Percentiles rank a stretch among this genome's conserved stretches.
These are phyloP conservation scores for Pseudopleuronectes americanus DNA, from an alignment of 2,797 vertebrate genomes.

Conservation along the genomic window DNA sequence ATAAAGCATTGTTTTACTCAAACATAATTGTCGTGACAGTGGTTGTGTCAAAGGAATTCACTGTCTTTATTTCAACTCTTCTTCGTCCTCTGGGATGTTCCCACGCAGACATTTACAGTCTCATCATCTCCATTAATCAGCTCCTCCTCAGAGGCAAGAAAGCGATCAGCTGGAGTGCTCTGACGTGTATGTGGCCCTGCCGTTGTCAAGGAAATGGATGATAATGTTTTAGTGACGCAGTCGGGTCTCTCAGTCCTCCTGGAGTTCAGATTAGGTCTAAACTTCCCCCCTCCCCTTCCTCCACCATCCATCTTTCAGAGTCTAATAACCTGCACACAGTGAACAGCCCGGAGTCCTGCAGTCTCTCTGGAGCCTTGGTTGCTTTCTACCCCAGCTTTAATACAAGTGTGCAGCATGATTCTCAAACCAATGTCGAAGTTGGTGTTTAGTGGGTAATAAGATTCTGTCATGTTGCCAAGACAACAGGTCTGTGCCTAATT, in stretches of 20 bases:
- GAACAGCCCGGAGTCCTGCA: slow-evolving; percentile 14
- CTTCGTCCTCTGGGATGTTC: neutral
- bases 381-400: neutral
- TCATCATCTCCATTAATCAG: slow-evolving; percentile 12
- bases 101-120: neutral
- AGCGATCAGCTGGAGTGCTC: slow-evolving; percentile 31
- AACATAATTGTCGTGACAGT: fast-evolving
- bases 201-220: slow-evolving; percentile 65
- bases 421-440: neutral
- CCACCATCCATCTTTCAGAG: slow-evolving; percentile 34
- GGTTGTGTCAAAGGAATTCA: neutral
- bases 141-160: slow-evolving; percentile 7
- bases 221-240: slow-evolving; percentile 51
- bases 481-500: neutral
- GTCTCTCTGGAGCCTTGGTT: slow-evolving; percentile 13
- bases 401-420: neutral
- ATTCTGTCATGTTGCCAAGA: neutral
- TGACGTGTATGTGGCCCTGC: slow-evolving; percentile 15
- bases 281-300: slow-evolving; percentile 8
- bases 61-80: too few species aligned
- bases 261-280: slow-evolving; percentile 53
- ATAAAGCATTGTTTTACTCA: neutral
- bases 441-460: too few species aligned
- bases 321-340: slow-evolving; percentile 36
- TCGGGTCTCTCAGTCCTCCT: slow-evolving; percentile 25